Evolutionary conservation across 2,888 invertebrate species (phyloP), one percentile per base, ranked within the genome.

Genomic region (Heliconius sara): DNA sequence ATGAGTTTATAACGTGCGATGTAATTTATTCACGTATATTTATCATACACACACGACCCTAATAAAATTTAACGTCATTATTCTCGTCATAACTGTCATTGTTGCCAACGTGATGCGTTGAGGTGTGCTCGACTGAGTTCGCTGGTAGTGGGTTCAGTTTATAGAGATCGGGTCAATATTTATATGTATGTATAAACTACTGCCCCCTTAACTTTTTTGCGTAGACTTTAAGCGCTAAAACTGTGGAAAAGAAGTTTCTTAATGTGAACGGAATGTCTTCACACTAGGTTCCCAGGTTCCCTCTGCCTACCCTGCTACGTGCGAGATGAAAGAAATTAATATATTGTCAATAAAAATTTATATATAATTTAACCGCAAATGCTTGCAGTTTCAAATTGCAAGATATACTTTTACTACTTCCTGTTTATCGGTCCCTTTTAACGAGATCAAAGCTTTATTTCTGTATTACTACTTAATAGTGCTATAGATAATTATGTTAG

Each of bases 341-440:
- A 65, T 27, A n/a, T 60, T 60, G 10, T 60, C 60, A 60, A n/a
- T n/a, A n/a, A 60, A n/a, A 60, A 60, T 1, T 10, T 0, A 60
- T 47, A 47, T 70, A 70, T 25, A 19, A 16, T 47, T 13, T 47
- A 43, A 70, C 43, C 16, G 70, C 43, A 13, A 2, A 60, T 12
- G 43, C 43, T 74, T 74, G 47, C 75, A 65, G 65, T 75, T 75
- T 75, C 75, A 75, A 65, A 65, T 75, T 65, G 75, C 75, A 75
- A 75, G 63, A 75, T 65, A 75, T 75, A 65, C 65, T 75, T 74
- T 75, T 63, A 65, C 75, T 75, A 65, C 65, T 75, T 75, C 75
- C 75, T 75, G 75, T 75, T 65, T 77, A 47, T 25, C 65, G 65
- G 67, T 57, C 39, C 71, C 77, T 43, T 77, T 77, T 77, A 72